Conservation (phyloP, 2,113 vertebrate species). For the Rhabdomys dilectus region DNA sequence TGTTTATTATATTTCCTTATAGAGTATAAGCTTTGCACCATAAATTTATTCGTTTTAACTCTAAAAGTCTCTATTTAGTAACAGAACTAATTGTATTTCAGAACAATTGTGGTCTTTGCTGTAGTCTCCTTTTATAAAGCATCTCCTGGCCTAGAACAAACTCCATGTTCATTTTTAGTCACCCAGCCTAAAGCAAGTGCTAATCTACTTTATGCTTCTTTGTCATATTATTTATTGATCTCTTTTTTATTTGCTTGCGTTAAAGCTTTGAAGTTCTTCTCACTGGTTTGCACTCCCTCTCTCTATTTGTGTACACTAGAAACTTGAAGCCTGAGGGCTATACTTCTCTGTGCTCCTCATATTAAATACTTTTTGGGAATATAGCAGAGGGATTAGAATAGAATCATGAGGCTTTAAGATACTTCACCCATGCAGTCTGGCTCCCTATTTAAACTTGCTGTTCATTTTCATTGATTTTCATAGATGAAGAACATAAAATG, state of each 20-base stretch:
- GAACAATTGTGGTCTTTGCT: background rate
- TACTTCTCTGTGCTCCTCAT: background rate
- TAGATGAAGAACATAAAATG: background rate
- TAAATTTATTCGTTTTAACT: background rate
- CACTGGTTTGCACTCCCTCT: background rate
- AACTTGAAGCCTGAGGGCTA: background rate
- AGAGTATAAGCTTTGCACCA: background rate
- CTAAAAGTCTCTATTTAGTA: background rate
- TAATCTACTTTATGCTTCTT: slow-evolving; percentile 16
- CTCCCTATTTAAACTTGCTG: background rate
- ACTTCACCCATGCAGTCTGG: background rate
- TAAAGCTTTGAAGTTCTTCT: background rate
- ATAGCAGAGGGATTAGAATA: background rate
- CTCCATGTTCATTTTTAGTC: background rate
- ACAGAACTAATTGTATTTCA: background rate
- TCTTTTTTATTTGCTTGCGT: slow-evolving; percentile 51
- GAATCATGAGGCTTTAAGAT: background rate
- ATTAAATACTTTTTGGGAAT: background rate
- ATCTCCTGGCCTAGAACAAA: background rate
- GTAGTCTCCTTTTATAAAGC: background rate
- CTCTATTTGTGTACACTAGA: background rate
- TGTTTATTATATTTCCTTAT: background rate
- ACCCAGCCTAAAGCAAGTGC: background rate
- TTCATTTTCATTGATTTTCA: background rate
- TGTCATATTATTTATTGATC: slow-evolving; percentile 53